Evolutionary conservation across 2,797 vertebrate species (phyloP), one percentile per base, ranked within the genome.

Genomic region (Bufotes viridis): DNA sequence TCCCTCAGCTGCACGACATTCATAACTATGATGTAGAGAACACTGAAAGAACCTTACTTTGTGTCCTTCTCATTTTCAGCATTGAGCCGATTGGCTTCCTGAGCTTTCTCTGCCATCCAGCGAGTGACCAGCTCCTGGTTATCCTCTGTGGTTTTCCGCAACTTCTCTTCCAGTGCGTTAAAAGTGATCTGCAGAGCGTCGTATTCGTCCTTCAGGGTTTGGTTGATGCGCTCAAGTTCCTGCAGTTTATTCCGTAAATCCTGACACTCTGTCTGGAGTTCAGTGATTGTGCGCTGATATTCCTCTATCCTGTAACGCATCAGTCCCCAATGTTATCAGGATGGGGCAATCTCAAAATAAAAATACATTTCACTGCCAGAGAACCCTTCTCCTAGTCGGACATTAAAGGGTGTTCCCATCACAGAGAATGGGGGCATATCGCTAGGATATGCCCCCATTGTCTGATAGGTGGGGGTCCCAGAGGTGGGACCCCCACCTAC

Each of bases 71-170:
- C 98, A 24, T 99, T 99, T 94, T 99, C 98, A 0, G 98, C 97
- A 42, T 99, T 99, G 12, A 99, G 95, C 53, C 94, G 93, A 93
- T 99, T 99, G 84, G 98, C 98, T 93, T 99, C 98, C 92, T 97
- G 97, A 14, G 98, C 97, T 84, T 99, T 99, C 94, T 99, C 98
- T 0, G 98, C 97, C 98, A 99, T 99, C 98, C 98, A 99, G 13
- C 98, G 96, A 0, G 97, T 96, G 87, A 99, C 97, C 84, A 99
- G 94, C 92, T 99, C 98, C 95, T 97, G 97, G 95, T 99, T 99
- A 93, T 99, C 98, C 76, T 99, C 98, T 0, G 96, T 96, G 15
- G 98, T 99, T 83, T 96, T 98, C 84, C 98, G 95, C 65, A 99
- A 94, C 65, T 99, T 99, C 92, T 97, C 98, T 94, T 99, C 98